A percentile compares a stretch with the other conserved stretches of the same genome.
Evolutionary conservation across 2,888 invertebrate genomes (phyloP).

Genomic region (Resseliella maxima): DNA sequence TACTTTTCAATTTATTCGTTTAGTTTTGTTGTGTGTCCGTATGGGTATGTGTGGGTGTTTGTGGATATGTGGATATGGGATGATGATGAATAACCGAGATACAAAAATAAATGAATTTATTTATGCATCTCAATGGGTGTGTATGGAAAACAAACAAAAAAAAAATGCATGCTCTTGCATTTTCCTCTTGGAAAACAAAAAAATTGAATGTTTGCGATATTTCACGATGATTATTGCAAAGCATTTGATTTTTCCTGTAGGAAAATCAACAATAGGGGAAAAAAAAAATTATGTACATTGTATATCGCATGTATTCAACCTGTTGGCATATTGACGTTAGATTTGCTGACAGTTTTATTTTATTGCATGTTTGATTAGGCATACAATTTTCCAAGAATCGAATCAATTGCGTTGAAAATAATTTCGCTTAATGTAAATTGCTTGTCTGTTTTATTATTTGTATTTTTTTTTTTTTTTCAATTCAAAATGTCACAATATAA

Average conservation of each 20-base stretch:
- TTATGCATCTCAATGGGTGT: too few relatives aligned
- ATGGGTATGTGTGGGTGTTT: too few relatives aligned
- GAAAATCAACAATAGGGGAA: too few relatives aligned
- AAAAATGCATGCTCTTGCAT: too few relatives aligned
- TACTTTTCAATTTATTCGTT: background rate
- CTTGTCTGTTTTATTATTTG: background rate
- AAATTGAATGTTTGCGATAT: background rate
- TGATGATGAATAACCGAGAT: too few relatives aligned
- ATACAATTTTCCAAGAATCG: background rate
- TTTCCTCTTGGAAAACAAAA: too few relatives aligned
- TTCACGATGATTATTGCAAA: background rate
- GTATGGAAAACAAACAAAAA: too few relatives aligned
- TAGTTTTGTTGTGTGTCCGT: too few relatives aligned
- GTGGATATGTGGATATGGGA: too few relatives aligned
- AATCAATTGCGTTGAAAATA: background rate
- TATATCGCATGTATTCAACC: background rate
- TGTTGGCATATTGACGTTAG: background rate
- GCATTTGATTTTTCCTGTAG: too few relatives aligned
- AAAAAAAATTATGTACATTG: background rate
- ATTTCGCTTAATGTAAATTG: background rate
- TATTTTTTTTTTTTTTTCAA: background rate
- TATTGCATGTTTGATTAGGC: constrained; percentile 23
- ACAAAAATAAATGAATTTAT: too few relatives aligned
- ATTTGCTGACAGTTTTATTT: constrained; percentile 13
- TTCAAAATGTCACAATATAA: background rate